A percentile compares a stretch with the other conserved stretches of the same genome.
Evolutionary conservation across 2,113 vertebrate genomes (phyloP).

Genomic region (Damaliscus lunatus): DNA sequence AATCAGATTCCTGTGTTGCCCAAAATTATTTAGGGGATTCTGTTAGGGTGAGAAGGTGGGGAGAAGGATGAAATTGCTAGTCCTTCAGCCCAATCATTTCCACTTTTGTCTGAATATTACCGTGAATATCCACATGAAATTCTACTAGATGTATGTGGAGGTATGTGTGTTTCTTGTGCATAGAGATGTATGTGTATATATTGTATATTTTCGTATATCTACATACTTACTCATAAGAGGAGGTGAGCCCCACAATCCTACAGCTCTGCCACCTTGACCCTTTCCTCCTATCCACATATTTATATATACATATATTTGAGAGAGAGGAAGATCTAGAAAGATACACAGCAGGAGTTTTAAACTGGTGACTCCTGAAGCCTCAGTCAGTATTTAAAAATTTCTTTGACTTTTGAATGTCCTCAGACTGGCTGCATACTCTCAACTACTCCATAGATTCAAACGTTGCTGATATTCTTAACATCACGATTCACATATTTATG

Average conservation of each 20-base stretch:
- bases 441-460: background rate
- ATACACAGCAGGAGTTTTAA: background rate
- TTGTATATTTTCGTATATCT: background rate
- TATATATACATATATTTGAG: background rate
- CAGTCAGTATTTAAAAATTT: constrained; percentile 5
- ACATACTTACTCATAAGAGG: background rate
- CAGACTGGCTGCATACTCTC: background rate
- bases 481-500: background rate
- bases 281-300: background rate
- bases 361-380: background rate
- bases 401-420: background rate
- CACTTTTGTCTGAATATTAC: background rate
- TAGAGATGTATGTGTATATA: background rate
- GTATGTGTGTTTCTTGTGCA: background rate
- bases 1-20: background rate
- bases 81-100: background rate
- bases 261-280: background rate
- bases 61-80: background rate
- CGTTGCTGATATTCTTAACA: background rate
- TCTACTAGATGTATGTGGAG: background rate
- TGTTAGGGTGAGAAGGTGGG: background rate
- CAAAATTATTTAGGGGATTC: background rate
- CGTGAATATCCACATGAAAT: background rate
- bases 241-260: background rate
- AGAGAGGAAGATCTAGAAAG: background rate